A percentile compares a stretch with the other conserved stretches of the same genome.
Conservation (phyloP, 2,888 invertebrate species). For the Drosophila kambysellisi region DNA sequence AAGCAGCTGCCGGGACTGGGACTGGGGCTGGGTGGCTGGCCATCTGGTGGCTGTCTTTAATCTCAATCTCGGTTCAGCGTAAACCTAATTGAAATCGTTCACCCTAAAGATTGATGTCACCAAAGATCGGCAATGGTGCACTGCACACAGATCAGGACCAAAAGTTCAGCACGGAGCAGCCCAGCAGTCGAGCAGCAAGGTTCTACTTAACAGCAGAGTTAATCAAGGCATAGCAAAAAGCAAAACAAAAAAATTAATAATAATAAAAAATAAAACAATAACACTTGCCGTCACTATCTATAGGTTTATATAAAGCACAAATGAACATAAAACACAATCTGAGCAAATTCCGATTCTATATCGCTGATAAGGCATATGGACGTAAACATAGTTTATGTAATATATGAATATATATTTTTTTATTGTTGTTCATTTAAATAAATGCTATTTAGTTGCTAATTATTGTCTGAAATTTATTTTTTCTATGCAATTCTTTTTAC, state of each 20-base stretch:
- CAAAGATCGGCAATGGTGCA: slow-evolving; percentile 76
- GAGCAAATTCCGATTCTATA: slow-evolving; percentile 22
- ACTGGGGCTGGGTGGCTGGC: neutral
- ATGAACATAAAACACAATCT: slow-evolving; percentile 5
- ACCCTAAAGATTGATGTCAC: slow-evolving; percentile 84
- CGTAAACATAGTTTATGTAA: neutral
- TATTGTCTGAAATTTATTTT: slow-evolving; percentile 16
- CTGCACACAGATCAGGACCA: slow-evolving; percentile 74
- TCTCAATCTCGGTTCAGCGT: slow-evolving; percentile 74
- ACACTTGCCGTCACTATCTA: slow-evolving; percentile 42
- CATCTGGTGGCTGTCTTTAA: slow-evolving; percentile 54
- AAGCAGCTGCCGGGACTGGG: slow-evolving; percentile 24
- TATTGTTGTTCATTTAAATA: slow-evolving; percentile 16
- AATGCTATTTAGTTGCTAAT: slow-evolving; percentile 47
- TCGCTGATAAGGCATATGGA: slow-evolving; percentile 28
- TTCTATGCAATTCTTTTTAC: slow-evolving; percentile 62
- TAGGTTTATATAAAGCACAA: slow-evolving; percentile 31
- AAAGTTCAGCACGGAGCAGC: slow-evolving; percentile 71
- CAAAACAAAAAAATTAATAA: slow-evolving; percentile 17
- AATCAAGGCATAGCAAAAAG: slow-evolving; percentile 38
- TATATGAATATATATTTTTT: neutral
- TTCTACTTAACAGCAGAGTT: slow-evolving; percentile 26
- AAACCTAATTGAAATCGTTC: slow-evolving; percentile 83
- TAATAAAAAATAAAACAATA: slow-evolving; percentile 28
- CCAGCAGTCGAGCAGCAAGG: slow-evolving; percentile 36